Evolutionary conservation across 2,888 invertebrate genomes (phyloP), one percentile per base, ranked within the genome.

Genomic region (Melitaea athalia): DNA sequence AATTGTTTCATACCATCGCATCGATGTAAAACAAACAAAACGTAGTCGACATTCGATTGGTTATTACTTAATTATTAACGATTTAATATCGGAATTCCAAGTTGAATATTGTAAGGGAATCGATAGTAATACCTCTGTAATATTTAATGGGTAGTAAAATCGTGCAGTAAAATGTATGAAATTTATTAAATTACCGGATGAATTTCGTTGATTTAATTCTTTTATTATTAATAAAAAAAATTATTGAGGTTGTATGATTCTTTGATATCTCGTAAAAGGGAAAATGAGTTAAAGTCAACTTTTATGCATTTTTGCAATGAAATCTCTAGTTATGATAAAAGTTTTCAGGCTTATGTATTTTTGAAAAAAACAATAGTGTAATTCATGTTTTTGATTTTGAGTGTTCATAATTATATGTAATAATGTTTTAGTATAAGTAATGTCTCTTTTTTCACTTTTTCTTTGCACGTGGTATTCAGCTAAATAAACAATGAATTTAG

Each of bases 11-110:
- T 71, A 72, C 63, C 50, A 59, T 57, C 49, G 57, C 59, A n/a
- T 38, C 66, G 66, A 17, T 66, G 61, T 61, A 66, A 66, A 53
- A 24, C 60, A 68, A 64, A 67, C 70, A 60, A 47, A 50, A 14
- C 24, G 10, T 64, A 47, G 67, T 47, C 68, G 73, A 68, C 69
- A 64, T 50, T 55, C 63, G 61, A 33, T 14, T 47, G 45, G 68
- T 74, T 70, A 71, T 75, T 70, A 72, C 70, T 75, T 75, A 67
- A 73, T 72, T 75, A 75, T 74, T 75, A 69, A 73, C 70, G 69
- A 68, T 73, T 75, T 72, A 72, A 73, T 73, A 75, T 71, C 69
- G 64, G 62, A 74, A 67, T 62, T 68, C 68, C 68, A 49, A 67
- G 69, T 71, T 67, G 57, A 68, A 69, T 71, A 72, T 70, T 68